Conservation (phyloP, 1,140 invertebrate species). For the Trigoniulus corallinus region DNA sequence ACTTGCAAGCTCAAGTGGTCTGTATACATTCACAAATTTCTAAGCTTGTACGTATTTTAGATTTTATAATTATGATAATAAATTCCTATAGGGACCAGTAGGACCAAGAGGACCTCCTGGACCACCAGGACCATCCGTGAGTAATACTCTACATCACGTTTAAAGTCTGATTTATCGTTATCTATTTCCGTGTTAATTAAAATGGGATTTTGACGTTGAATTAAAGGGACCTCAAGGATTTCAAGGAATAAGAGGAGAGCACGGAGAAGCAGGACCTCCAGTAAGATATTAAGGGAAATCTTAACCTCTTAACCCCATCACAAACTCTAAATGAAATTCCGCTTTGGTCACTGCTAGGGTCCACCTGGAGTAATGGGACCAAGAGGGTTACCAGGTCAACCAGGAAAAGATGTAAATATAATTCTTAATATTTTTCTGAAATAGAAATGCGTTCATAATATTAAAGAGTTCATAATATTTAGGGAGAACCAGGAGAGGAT, state of each 20-base stretch:
- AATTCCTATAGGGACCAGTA: constrained; percentile 39
- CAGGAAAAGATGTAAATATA: constrained; percentile 60
- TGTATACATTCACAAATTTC: background rate
- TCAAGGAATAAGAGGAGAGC: constrained; percentile 49
- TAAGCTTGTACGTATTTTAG: too few species aligned
- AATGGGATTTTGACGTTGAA: too few species aligned
- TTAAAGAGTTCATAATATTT: constrained; percentile 9
- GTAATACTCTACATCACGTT: too few species aligned
- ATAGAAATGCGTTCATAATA: too few species aligned
- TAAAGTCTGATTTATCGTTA: too few species aligned
- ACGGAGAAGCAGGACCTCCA: constrained; percentile 44
- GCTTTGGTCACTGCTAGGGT: constrained; percentile 34
- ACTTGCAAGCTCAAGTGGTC: constrained; percentile 50
- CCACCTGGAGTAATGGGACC: constrained; percentile 34
- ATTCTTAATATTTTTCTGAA: too few species aligned
- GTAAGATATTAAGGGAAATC: too few species aligned
- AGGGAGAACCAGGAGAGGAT: constrained; percentile 58
- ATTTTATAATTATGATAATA: too few species aligned
- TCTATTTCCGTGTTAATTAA: too few species aligned
- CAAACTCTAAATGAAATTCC: too few species aligned
- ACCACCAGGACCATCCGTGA: constrained; percentile 41
- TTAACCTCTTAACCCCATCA: too few species aligned
- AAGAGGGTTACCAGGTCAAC: constrained; percentile 43
- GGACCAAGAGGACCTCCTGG: constrained; percentile 52
- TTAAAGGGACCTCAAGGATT: constrained; percentile 54